Percentiles rank a stretch among this genome's conserved stretches.
Conservation (phyloP, 37 sponge, comb jelly and placozoan genomes). For the Mnemiopsis leidyi region DNA sequence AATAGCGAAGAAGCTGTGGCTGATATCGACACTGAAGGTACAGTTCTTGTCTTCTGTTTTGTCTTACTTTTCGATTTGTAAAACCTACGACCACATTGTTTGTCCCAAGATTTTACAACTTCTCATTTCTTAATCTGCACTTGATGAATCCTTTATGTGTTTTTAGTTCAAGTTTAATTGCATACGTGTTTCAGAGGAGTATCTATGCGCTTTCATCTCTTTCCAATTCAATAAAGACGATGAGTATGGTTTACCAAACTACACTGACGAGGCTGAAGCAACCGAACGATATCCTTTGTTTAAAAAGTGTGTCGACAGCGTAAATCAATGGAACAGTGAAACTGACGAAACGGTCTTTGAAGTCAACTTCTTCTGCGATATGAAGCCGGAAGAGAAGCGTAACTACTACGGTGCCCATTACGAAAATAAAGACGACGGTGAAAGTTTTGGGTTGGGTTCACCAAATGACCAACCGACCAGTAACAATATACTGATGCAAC, state of each 20-base stretch:
- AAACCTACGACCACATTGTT: no score
- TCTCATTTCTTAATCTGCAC: no score
- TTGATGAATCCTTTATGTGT: no score
- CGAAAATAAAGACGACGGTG: background rate
- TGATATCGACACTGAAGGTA: background rate
- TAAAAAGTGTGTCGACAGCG: background rate
- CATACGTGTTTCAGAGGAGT: no score
- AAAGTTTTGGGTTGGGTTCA: constrained; percentile 61
- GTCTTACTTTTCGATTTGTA: no score
- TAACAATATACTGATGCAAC: background rate
- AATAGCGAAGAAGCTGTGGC: background rate
- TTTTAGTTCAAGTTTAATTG: no score
- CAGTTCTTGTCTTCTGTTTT: no score
- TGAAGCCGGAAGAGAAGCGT: background rate
- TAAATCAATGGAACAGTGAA: background rate
- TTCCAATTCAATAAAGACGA: background rate
- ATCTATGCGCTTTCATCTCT: background rate
- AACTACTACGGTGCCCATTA: background rate
- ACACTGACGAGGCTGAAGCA: background rate
- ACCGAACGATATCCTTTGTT: background rate
- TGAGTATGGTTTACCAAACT: background rate
- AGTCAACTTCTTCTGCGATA: background rate
- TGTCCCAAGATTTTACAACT: no score
- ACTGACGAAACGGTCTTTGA: background rate
- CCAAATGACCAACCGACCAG: background rate